Evolutionary conservation across 2,113 vertebrate genomes (phyloP).

Genomic region (Nansenia antarctica): DNA sequence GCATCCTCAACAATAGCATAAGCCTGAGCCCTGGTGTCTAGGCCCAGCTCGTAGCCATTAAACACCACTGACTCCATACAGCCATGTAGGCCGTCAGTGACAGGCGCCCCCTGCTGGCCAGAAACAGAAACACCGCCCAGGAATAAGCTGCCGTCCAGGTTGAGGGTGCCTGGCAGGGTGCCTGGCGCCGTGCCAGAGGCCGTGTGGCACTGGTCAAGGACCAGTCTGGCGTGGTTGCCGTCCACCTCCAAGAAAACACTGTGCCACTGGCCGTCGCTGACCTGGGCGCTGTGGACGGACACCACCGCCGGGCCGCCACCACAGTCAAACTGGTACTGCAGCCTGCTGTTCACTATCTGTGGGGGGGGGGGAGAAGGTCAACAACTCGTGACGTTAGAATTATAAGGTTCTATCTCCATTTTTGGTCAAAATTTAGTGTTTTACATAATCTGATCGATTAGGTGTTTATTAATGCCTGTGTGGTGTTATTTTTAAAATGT

Average conservation of each 20-base stretch:
- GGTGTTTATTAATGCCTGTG: too few relatives aligned
- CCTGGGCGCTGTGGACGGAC: constrained; percentile 81
- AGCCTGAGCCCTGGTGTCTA: constrained; percentile 71
- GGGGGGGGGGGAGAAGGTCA: background rate
- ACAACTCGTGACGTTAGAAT: too few relatives aligned
- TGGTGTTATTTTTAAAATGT: too few relatives aligned
- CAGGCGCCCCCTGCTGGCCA: constrained; percentile 41
- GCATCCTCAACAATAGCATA: constrained; percentile 77
- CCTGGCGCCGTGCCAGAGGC: constrained; percentile 82
- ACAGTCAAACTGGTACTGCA: constrained; percentile 86
- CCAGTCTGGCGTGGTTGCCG: constrained; percentile 78
- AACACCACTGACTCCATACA: constrained; percentile 83
- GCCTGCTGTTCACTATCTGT: constrained; percentile 80
- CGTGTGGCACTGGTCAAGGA: constrained; percentile 81
- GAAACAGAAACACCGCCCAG: constrained; percentile 68
- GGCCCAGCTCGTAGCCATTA: constrained; percentile 81
- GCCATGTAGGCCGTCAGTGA: constrained; percentile 78
- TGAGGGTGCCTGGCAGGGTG: constrained; percentile 77
- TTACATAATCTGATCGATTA: too few relatives aligned
- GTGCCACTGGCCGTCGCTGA: constrained; percentile 85
- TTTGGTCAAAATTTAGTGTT: too few relatives aligned
- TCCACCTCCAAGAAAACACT: constrained; percentile 78
- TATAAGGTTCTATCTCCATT: too few relatives aligned
- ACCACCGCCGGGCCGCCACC: constrained; percentile 83
- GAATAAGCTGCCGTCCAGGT: constrained; percentile 78